These are phyloP conservation scores for Cheilosia pagana DNA, from an alignment of 2,888 invertebrate species.

Conservation along the genomic window DNA sequence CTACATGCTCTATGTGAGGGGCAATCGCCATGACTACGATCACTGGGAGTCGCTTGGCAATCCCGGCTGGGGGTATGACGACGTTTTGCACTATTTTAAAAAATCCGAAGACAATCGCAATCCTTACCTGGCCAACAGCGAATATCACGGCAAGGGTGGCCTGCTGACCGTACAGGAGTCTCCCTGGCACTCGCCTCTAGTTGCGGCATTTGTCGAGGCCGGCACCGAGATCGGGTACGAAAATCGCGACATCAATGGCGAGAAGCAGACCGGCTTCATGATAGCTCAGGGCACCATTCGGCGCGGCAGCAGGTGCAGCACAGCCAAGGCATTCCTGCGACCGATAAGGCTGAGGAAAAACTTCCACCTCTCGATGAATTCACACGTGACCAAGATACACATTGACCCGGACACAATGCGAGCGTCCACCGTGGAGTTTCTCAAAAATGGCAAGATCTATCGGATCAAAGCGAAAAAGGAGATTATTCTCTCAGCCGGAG, in stretches of 20 bases:
- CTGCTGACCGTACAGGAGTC: slow-evolving; percentile 92
- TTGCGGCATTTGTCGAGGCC: slow-evolving; percentile 92
- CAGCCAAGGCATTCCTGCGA: slow-evolving; percentile 93
- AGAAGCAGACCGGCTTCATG: slow-evolving; percentile 91
- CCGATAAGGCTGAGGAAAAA: slow-evolving; percentile 91
- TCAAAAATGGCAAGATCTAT: slow-evolving; percentile 89
- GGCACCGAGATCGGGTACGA: slow-evolving; percentile 93
- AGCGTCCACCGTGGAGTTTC: slow-evolving; percentile 92
- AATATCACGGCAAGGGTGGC: slow-evolving; percentile 90
- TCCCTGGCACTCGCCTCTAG: slow-evolving; percentile 92
- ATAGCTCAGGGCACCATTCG: slow-evolving; percentile 92
- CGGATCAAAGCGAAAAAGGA: slow-evolving; percentile 91
- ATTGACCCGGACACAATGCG: slow-evolving; percentile 90
- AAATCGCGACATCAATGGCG: slow-evolving; percentile 92
- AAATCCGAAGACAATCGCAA: slow-evolving; percentile 95
- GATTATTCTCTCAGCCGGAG: slow-evolving; percentile 94
- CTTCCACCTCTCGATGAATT: slow-evolving; percentile 91
- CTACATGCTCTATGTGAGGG: slow-evolving; percentile 95
- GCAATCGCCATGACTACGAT: slow-evolving; percentile 93
- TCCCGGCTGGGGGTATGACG: slow-evolving; percentile 93
- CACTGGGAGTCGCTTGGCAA: slow-evolving; percentile 94
- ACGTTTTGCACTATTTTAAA: slow-evolving; percentile 93
- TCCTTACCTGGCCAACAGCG: slow-evolving; percentile 88
- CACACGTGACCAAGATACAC: slow-evolving; percentile 90
- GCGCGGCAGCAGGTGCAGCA: slow-evolving; percentile 92